phyloP scores from a whole-genome alignment of 2,888 invertebrate genomes.

The Alsophila aescularia region DNA sequence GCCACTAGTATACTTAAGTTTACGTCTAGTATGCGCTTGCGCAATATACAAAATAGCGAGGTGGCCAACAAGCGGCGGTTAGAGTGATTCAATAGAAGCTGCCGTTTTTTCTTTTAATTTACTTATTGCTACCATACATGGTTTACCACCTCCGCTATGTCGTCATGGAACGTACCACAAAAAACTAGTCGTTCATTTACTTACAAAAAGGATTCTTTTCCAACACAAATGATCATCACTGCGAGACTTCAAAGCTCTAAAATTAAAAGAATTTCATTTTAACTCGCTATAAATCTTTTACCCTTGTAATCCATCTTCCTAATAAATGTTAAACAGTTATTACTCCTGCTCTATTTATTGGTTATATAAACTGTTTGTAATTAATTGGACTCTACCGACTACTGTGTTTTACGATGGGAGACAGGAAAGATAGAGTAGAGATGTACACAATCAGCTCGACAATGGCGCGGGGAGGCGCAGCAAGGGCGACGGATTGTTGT shows the following conservation, averaged over 20 bases:
- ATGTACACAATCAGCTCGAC: neutral
- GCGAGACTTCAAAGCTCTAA: neutral
- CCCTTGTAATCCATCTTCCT: slow-evolving; percentile 11
- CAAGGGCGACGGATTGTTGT: no score
- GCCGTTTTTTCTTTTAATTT: no score
- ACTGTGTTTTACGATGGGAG: slow-evolving; percentile 5
- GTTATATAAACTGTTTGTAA: slow-evolving; percentile 11
- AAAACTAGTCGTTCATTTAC: neutral
- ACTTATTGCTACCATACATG: no score
- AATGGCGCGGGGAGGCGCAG: neutral
- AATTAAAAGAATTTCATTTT: slow-evolving; percentile 7
- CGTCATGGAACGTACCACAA: no score
- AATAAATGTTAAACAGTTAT: slow-evolving; percentile 14
- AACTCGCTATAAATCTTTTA: slow-evolving; percentile 5
- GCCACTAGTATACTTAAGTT: no score
- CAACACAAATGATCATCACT: neutral
- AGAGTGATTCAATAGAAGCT: no score
- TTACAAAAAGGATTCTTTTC: neutral
- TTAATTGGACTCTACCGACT: slow-evolving; percentile 14
- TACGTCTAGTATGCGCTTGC: no score
- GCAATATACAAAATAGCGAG: no score
- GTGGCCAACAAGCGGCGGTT: no score
- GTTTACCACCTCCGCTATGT: no score
- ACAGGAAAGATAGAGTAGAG: neutral
- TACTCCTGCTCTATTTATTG: slow-evolving; percentile 19